Evolutionary conservation across 2,888 invertebrate genomes (phyloP), one percentile per base, ranked within the genome.

Genomic region (Acronicta leporina): DNA sequence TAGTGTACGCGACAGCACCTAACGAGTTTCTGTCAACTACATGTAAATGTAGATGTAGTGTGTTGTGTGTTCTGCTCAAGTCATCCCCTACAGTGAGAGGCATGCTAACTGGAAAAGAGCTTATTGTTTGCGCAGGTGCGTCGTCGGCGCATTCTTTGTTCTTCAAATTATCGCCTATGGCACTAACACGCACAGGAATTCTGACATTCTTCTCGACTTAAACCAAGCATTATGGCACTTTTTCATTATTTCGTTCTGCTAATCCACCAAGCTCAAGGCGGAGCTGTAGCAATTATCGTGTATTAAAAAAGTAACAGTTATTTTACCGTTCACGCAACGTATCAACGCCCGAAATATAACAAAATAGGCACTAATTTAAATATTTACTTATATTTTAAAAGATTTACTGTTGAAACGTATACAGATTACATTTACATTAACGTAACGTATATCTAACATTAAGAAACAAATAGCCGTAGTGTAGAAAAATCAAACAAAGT

Each of bases 41-140:
- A 57, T 48, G 35, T 58, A 52, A 14, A 45, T 56, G 20, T 20
- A 20, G 20, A 20, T 20, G 20, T 20, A 20, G 20, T 20, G 20
- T 20, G 20, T 20, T 20, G 20, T 20, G 20, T 20, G 42, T 55
- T 61, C 59, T 58, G 52, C 60, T 66, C 64, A 61, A 61, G 66
- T 70, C 81, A 81, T 81, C 87, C 86, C 83, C 81, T 67, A 72
- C 75, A 70, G 69, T 68, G 76, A 73, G 71, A 78, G 78, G 81
- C 80, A 82, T 81, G 87, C 86, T 90, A 89, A 89, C 86, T 86
- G 82, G 86, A 85, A 86, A 86, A 86, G 86, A 87, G 85, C 83
- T 69, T 79, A 81, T 80, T 92, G 91, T 94, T 92, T 92, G 90
- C 84, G 87, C 93, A 93, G 92, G 92, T 94, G 94, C 87, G 80